Percentiles rank a stretch among this genome's conserved stretches.
These are phyloP conservation scores for Lutraria lutraria DNA, from an alignment of 2,888 invertebrate genomes.

Conservation along the genomic window DNA sequence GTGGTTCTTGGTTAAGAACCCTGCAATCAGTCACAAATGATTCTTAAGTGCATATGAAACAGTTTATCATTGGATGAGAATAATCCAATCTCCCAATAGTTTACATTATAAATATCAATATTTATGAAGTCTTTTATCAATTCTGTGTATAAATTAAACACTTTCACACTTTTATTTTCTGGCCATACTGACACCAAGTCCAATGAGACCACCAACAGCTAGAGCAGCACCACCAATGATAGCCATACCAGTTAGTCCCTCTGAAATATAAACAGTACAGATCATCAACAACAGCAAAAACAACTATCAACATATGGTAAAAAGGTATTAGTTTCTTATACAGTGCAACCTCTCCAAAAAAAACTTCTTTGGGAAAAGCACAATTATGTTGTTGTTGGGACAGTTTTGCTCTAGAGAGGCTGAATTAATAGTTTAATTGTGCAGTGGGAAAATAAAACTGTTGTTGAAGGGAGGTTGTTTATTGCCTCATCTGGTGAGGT, in stretches of 20 bases:
- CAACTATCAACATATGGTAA: background rate
- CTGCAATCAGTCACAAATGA: background rate
- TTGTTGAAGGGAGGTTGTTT: no score
- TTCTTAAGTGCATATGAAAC: background rate
- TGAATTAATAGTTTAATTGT: no score
- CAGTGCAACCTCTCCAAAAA: no score
- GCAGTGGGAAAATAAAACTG: no score
- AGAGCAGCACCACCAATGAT: conserved; percentile 95
- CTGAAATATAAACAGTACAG: conserved; percentile 87
- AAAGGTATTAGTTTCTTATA: background rate
- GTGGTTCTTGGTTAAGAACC: background rate
- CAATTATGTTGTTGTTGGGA: background rate
- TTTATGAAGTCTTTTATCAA: background rate
- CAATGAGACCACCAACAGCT: conserved; percentile 89
- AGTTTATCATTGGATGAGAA: background rate
- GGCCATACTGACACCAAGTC: conserved; percentile 92
- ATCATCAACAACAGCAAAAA: conserved; percentile 63
- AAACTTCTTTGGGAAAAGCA: background rate
- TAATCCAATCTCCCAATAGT: background rate
- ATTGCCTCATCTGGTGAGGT: no score
- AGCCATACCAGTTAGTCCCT: conserved; percentile 95
- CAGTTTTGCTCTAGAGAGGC: background rate
- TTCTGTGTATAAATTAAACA: background rate
- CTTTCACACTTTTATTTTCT: conserved; percentile 77
- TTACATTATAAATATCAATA: background rate